Conservation (phyloP, 1,140 invertebrate species). For the Mylabris phalerata region DNA sequence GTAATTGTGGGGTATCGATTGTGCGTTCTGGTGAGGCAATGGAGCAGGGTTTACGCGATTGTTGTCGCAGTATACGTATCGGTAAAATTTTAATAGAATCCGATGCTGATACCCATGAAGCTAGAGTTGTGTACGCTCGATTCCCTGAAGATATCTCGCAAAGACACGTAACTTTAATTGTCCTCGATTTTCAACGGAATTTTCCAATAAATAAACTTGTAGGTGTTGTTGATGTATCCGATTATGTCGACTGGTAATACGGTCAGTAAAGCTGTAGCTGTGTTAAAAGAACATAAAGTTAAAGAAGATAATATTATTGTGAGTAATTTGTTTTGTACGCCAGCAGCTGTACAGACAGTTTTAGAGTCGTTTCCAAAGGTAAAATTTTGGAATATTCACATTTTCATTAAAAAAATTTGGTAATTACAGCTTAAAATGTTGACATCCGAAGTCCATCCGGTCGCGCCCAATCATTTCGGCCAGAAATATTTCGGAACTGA, state of each 20-base stretch:
- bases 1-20: constrained; percentile 98
- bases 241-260: constrained; percentile 98
- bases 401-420: constrained; percentile 7
- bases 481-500: constrained; percentile 99
- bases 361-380: constrained; percentile 79
- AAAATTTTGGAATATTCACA: constrained; percentile 18
- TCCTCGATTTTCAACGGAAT: not conserved
- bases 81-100: constrained; percentile 98
- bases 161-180: constrained; percentile 52
- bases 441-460: constrained; percentile 88
- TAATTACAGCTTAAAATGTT: constrained; percentile 79
- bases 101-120: constrained; percentile 92
- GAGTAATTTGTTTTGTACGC: constrained; percentile 94
- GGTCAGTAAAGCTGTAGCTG: constrained; percentile 87
- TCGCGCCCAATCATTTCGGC: constrained; percentile 97
- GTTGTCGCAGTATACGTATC: constrained; percentile 94
- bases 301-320: constrained; percentile 90
- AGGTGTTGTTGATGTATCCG: constrained; percentile 93
- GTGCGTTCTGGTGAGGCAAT: constrained; percentile 94
- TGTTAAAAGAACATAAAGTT: constrained; percentile 88
- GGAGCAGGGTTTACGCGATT: constrained; percentile 95
- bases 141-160: constrained; percentile 91
- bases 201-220: constrained; percentile 2
- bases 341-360: constrained; percentile 80
- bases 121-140: constrained; percentile 94